A percentile compares a stretch with the other conserved stretches of the same genome.
These are phyloP conservation scores for Notamacropus eugenii DNA, from an alignment of 2,797 vertebrate species.

Conservation along the genomic window DNA sequence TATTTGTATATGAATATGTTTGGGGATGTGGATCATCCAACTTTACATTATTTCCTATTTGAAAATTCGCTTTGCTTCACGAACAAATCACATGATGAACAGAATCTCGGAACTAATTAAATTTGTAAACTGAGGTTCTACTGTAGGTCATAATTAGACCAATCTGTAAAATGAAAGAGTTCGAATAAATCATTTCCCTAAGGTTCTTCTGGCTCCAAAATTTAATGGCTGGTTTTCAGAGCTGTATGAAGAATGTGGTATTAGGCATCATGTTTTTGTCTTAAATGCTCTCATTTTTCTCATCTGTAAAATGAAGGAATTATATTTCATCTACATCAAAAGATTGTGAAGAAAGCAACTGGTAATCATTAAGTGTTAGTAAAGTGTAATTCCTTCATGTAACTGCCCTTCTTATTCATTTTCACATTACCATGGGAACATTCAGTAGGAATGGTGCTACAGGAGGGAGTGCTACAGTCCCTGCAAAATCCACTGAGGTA, in stretches of 20 bases:
- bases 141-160: neutral
- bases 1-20: no score
- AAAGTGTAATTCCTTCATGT: neutral
- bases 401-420: neutral
- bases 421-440: neutral
- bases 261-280: neutral
- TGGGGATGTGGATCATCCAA: no score
- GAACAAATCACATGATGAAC: no score
- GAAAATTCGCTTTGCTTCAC: no score
- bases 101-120: no score
- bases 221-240: neutral
- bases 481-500: neutral
- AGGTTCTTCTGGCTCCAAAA: neutral
- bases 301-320: neutral
- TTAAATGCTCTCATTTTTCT: neutral
- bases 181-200: neutral
- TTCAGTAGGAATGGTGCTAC: neutral
- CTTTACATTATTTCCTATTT: no score
- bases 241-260: neutral
- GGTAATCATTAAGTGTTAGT: neutral
- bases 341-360: neutral
- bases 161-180: neutral
- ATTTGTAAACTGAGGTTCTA: no score
- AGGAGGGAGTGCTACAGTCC: neutral
- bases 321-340: neutral